phyloP scores from a whole-genome alignment of 2,797 vertebrate species.

The Delichon dasypus region DNA sequence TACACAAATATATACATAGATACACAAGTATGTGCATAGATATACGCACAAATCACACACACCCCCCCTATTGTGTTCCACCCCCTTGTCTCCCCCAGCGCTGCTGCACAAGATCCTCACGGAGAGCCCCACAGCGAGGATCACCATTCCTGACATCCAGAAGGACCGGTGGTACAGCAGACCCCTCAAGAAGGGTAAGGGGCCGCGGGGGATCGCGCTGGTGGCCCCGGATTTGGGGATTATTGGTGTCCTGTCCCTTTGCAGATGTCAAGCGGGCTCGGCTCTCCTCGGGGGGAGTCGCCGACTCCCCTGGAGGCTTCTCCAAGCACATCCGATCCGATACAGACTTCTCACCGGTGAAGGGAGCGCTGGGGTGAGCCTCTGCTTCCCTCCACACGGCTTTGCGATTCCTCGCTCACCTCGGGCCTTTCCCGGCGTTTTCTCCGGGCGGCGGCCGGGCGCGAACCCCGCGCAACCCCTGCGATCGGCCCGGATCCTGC shows the following conservation, averaged over 20 bases:
- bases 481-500: rapidly evolving
- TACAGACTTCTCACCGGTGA: constrained; percentile 69
- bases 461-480: rapidly evolving
- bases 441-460: rapidly evolving
- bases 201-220: rapidly evolving
- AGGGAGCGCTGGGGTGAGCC: not conserved
- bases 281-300: constrained; percentile 53
- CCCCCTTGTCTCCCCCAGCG: constrained; percentile 55
- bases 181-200: constrained; percentile 78
- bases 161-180: constrained; percentile 91
- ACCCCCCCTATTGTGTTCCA: not conserved
- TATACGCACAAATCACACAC: not conserved
- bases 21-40: no score
- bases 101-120: constrained; percentile 89
- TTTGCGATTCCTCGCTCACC: rapidly evolving
- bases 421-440: rapidly evolving
- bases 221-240: rapidly evolving
- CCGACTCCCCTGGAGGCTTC: constrained; percentile 71
- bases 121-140: constrained; percentile 80
- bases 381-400: no score
- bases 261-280: constrained; percentile 79
- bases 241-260: not conserved
- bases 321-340: constrained; percentile 83
- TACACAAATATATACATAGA: no score
- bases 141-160: constrained; percentile 85